A percentile compares a stretch with the other conserved stretches of the same genome.
Conservation (phyloP, 1,140 invertebrate species). For the Coptotermes formosanus region DNA sequence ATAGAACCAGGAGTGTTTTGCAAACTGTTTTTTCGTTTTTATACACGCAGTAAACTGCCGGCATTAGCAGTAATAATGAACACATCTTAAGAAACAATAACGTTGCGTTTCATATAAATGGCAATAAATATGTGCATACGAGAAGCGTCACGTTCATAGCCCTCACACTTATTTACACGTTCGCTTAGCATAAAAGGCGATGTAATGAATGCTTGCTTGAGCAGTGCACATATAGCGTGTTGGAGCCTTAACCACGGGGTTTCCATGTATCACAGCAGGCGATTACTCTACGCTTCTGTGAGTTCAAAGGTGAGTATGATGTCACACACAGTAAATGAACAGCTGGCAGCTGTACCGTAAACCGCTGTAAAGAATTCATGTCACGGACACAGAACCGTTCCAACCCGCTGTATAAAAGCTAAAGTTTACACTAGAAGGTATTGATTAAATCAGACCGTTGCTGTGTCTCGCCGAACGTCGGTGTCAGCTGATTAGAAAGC, state of each 20-base stretch:
- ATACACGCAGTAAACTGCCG: neutral
- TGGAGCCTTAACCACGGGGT: constrained; percentile 2
- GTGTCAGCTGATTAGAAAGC: no score
- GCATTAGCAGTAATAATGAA: neutral
- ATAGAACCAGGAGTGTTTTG: neutral
- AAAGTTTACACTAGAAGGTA: no score
- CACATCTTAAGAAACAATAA: neutral
- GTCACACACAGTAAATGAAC: constrained; percentile 18
- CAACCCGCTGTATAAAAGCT: neutral
- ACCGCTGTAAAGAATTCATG: neutral
- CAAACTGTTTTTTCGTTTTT: neutral
- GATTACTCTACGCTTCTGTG: constrained; percentile 9
- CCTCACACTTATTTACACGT: neutral
- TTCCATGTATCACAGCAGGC: constrained; percentile 7
- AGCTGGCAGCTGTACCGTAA: constrained; percentile 8
- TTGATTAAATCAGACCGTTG: no score
- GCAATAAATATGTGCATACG: neutral
- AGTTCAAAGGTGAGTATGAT: constrained; percentile 19
- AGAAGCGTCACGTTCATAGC: neutral
- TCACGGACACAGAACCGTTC: neutral
- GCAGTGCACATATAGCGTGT: neutral
- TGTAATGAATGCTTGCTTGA: neutral
- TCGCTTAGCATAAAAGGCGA: constrained; percentile 9
- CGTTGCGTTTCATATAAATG: neutral
- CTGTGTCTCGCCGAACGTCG: no score